Percentiles rank a stretch among this genome's conserved stretches.
Evolutionary conservation across 1,140 invertebrate species (phyloP).

Genomic region (Heterodera carotae): DNA sequence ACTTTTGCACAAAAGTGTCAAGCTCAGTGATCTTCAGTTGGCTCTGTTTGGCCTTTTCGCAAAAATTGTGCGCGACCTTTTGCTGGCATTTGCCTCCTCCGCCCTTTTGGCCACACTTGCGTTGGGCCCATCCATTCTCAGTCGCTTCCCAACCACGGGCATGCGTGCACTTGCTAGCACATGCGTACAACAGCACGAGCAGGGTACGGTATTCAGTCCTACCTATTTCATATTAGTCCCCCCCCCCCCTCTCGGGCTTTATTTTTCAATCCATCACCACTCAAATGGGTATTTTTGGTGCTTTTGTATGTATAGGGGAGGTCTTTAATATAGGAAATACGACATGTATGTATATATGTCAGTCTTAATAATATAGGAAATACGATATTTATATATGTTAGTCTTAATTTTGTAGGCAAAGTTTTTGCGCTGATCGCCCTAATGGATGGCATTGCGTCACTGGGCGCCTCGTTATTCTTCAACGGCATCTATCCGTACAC

Average conservation of each 20-base stretch:
- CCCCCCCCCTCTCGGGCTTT: no score
- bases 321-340: no score
- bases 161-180: slow-evolving; percentile 48
- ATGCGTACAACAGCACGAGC: slow-evolving; percentile 52
- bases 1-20: slow-evolving; percentile 37
- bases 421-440: slow-evolving; percentile 54
- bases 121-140: slow-evolving; percentile 42
- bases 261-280: no score
- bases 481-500: slow-evolving; percentile 59
- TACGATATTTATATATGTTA: not conserved
- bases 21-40: slow-evolving; percentile 42
- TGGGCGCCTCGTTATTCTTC: slow-evolving; percentile 57
- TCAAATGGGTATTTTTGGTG: no score
- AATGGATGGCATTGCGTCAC: slow-evolving; percentile 52
- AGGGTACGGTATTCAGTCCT: no score
- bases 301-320: no score
- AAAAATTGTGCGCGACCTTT: slow-evolving; percentile 51
- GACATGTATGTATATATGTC: no score
- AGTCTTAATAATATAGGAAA: no score
- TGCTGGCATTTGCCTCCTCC: slow-evolving; percentile 48
- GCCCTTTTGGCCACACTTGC: slow-evolving; percentile 42
- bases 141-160: slow-evolving; percentile 57
- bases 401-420: slow-evolving; percentile 40
- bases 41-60: slow-evolving; percentile 47
- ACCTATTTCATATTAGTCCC: no score